Evolutionary conservation across 64 coral and sea anemone genomes (phyloP).

Genomic region (Hydrozoanthus tunicans): DNA sequence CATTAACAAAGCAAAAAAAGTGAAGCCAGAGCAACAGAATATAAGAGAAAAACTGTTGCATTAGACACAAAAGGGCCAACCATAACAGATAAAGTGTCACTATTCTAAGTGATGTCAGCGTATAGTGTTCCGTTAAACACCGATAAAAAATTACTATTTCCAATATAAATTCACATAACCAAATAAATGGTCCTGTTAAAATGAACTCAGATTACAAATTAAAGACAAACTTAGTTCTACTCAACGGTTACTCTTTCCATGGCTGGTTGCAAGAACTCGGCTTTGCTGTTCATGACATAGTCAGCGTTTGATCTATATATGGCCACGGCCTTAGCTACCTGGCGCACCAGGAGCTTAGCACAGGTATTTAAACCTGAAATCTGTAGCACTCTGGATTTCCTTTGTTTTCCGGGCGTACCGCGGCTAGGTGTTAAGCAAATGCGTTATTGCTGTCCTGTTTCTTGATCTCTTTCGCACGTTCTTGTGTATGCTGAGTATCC

Average conservation of each 20-base stretch:
- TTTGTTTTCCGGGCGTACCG: too few relatives aligned
- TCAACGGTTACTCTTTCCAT: constrained; percentile 15
- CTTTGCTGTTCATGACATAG: constrained; percentile 2
- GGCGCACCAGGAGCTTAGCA: too few relatives aligned
- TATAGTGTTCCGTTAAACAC: too few relatives aligned
- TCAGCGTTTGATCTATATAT: constrained; percentile 1
- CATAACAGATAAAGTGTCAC: not conserved
- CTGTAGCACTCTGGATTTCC: too few relatives aligned
- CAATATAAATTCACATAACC: not conserved
- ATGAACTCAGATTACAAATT: not conserved
- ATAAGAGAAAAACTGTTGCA: not conserved
- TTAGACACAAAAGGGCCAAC: not conserved
- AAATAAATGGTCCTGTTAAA: not conserved
- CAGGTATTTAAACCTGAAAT: not conserved
- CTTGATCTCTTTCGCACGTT: not conserved
- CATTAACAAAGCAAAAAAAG: too few relatives aligned
- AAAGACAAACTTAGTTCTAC: not conserved
- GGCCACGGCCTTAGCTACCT: not conserved
- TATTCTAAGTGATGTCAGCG: too few relatives aligned
- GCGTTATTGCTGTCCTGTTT: not conserved
- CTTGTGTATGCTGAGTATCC: too few relatives aligned
- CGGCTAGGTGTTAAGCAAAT: not conserved
- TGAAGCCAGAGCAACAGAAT: too few relatives aligned
- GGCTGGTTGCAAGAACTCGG: not conserved
- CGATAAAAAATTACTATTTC: not conserved